A percentile compares a stretch with the other conserved stretches of the same genome.
phyloP scores from a whole-genome alignment of 1,140 invertebrate species.

The Centruroides vittatus region DNA sequence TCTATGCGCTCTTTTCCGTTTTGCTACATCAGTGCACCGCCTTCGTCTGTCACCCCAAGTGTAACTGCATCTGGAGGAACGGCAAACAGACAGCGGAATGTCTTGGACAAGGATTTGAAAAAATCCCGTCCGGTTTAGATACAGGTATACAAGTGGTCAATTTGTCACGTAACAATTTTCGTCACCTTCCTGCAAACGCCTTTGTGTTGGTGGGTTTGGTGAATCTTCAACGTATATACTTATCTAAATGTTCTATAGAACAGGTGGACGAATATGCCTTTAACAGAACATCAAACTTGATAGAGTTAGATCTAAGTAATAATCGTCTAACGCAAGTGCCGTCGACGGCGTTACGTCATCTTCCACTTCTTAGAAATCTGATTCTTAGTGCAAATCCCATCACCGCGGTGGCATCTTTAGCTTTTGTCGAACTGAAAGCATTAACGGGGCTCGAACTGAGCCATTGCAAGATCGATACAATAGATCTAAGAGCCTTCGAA shows the following conservation, averaged over 20 bases:
- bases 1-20: too few species aligned
- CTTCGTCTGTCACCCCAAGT: slow-evolving; percentile 48
- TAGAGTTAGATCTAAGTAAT: slow-evolving; percentile 71
- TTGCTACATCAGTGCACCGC: not conserved
- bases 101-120: slow-evolving; percentile 50
- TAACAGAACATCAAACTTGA: slow-evolving; percentile 64
- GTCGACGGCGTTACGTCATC: slow-evolving; percentile 55
- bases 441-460: slow-evolving; percentile 66
- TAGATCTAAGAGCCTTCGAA: slow-evolving; percentile 65
- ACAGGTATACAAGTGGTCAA: slow-evolving; percentile 79
- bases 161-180: slow-evolving; percentile 62
- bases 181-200: slow-evolving; percentile 52
- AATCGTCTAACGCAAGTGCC: slow-evolving; percentile 63
- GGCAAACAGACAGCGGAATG: slow-evolving; percentile 82
- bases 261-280: slow-evolving; percentile 63
- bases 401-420: slow-evolving; percentile 45
- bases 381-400: slow-evolving; percentile 67
- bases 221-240: slow-evolving; percentile 71
- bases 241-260: slow-evolving; percentile 56
- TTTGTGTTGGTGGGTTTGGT: slow-evolving; percentile 60
- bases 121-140: slow-evolving; percentile 59
- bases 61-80: slow-evolving; percentile 78
- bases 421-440: slow-evolving; percentile 56
- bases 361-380: slow-evolving; percentile 62
- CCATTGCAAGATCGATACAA: slow-evolving; percentile 53